These are phyloP conservation scores for Bettongia penicillata DNA, from an alignment of 2,113 vertebrate genomes.

Conservation along the genomic window DNA sequence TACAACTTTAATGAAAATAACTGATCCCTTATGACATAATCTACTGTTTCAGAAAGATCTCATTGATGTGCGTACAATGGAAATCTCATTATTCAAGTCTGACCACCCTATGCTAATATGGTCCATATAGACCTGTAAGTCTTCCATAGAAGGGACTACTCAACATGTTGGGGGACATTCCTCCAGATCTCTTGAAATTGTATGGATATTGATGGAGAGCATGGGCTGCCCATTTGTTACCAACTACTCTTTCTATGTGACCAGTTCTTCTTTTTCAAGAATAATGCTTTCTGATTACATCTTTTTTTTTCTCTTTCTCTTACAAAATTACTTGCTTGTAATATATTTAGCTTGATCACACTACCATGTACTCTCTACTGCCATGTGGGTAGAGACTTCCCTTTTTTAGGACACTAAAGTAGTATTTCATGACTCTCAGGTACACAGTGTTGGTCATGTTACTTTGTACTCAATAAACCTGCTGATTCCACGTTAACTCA, in stretches of 20 bases:
- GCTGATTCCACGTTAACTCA: neutral
- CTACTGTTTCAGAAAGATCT: neutral
- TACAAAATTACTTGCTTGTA: neutral
- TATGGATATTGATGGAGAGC: neutral
- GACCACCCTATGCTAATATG: neutral
- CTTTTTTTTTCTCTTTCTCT: neutral
- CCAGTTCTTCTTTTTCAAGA: neutral
- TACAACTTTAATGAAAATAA: neutral
- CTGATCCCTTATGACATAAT: neutral
- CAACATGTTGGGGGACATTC: neutral
- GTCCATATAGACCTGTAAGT: neutral
- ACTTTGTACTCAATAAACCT: neutral
- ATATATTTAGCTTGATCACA: neutral
- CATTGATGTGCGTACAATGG: neutral
- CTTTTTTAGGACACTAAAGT: neutral
- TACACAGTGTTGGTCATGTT: neutral
- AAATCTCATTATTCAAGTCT: neutral
- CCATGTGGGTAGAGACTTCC: neutral
- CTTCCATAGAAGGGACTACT: neutral
- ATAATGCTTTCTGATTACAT: neutral
- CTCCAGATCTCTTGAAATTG: neutral
- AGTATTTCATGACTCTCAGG: neutral
- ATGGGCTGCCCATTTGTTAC: neutral
- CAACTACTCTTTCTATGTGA: neutral
- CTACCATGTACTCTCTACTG: neutral